These are phyloP conservation scores for Chondrosia reniformis DNA, from an alignment of 37 sponge, comb jelly and placozoan genomes.

Conservation along the genomic window DNA sequence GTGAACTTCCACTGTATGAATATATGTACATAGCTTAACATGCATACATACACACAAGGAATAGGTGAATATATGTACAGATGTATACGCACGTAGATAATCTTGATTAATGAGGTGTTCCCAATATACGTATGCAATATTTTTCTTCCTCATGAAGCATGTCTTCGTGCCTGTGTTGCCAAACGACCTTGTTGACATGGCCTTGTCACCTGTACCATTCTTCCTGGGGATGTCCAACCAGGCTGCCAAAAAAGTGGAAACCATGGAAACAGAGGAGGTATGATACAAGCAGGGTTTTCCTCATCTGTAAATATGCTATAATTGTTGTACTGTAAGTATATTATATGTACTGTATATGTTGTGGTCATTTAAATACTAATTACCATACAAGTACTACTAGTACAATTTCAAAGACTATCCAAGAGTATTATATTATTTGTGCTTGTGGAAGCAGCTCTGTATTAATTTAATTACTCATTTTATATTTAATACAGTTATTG, in stretches of 20 bases:
- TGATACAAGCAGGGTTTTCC: neutral
- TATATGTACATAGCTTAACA: neutral
- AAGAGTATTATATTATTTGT: no score
- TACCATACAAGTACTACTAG: no score
- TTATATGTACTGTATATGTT: no score
- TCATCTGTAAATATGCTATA: neutral
- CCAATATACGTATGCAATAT: neutral
- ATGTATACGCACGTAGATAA: neutral
- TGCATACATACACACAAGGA: neutral
- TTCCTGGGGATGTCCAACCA: constrained; percentile 72
- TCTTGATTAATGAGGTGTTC: neutral
- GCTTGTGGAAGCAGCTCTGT: no score
- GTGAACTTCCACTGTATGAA: neutral
- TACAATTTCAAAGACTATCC: no score
- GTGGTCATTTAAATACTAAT: no score
- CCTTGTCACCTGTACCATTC: constrained; percentile 81
- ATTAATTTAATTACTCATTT: no score
- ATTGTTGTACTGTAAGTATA: neutral
- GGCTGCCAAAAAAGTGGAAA: constrained; percentile 38
- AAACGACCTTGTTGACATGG: constrained; percentile 70
- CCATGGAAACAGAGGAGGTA: constrained; percentile 58
- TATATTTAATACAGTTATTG: neutral
- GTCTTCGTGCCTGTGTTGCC: constrained; percentile 88
- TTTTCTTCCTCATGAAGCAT: constrained; percentile 46
- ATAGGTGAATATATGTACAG: neutral